Base-by-base conservation (phyloP, 2,113 vertebrate species). In the Pachypanchax playfairii region DNA sequence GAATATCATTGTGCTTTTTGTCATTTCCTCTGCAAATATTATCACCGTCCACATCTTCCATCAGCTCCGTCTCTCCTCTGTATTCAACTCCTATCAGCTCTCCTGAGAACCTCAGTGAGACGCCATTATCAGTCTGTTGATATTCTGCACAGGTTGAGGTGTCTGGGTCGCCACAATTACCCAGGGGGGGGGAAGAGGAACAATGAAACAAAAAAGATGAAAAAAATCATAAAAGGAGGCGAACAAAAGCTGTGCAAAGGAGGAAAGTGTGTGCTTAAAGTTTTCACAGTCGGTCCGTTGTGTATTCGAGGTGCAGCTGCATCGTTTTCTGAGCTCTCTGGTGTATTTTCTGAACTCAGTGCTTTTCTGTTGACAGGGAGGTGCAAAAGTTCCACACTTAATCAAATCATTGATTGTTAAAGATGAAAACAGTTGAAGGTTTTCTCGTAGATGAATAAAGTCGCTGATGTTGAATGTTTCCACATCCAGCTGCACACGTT, bases 91-190 rank as follows among this genome's bases (percentile, higher is more conserved):
- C 48, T 51, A 44, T 58, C 46, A 8, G 24, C 44, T 61, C 76
- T 76, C 72, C 44, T 44, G 74, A 79, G 72, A 65, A 28, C 51
- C 21, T 9, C 42, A 61, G 65, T 3, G 72, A 70, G 61, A 62
- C 61, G 56, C 36, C 64, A 64, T 59, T 65, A 53, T 61, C 39
- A 33, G 43, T 6, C 31, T 7, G 68, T 54, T 78, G 68, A 62
- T 77, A 79, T 83, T 83, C 80, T 70, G 75, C 68, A 38, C 74
- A 74, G 79, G 76, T 43, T 47, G 67, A 58, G 55, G 21, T 6
- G 83, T 73, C 77, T 56, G 67, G 61, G 64, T 62, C 67, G 2
- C 29, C 56, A 47, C 55, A 50, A 39, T 76, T 48, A 76, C 74
- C 49, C 68, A 8, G n/a, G 43, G n/a, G 41, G 15, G 0, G 33